These are phyloP conservation scores for Acanthiza pusilla DNA, from an alignment of 2,797 vertebrate species.

Conservation along the genomic window DNA sequence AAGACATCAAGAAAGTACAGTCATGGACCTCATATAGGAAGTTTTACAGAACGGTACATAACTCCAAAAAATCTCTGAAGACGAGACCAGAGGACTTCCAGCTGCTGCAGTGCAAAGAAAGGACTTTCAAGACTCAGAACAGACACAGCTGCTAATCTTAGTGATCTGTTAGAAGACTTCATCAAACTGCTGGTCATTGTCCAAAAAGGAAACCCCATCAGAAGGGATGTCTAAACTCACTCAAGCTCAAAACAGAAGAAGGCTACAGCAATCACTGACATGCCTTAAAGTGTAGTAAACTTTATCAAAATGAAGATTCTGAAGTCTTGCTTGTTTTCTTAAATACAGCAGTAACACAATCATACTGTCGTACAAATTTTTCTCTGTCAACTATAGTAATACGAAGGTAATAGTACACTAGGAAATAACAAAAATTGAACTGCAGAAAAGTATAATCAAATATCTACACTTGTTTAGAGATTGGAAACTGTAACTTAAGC, in stretches of 20 bases:
- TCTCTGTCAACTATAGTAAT: not conserved
- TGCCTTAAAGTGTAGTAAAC: not conserved
- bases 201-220: not conserved
- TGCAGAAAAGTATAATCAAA: not conserved
- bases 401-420: not conserved
- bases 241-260: not conserved
- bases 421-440: not conserved
- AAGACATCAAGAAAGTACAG: not conserved
- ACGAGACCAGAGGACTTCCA: not conserved
- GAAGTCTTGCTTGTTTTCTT: not conserved
- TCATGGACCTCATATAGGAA: not conserved
- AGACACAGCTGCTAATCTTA: not conserved
- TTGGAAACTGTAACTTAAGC: not conserved
- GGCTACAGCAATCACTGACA: not conserved
- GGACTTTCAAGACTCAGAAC: not conserved
- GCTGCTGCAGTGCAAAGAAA: not conserved
- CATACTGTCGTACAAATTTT: rapidly evolving
- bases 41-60: not conserved
- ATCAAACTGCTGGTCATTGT: not conserved
- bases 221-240: not conserved
- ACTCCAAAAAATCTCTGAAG: not conserved
- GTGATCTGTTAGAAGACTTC: not conserved
- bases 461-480: not conserved
- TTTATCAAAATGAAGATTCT: not conserved
- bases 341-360: not conserved